Percentiles rank a stretch among this genome's conserved stretches.
phyloP scores from a whole-genome alignment of 2,797 vertebrate species.

The Microchirus variegatus region DNA sequence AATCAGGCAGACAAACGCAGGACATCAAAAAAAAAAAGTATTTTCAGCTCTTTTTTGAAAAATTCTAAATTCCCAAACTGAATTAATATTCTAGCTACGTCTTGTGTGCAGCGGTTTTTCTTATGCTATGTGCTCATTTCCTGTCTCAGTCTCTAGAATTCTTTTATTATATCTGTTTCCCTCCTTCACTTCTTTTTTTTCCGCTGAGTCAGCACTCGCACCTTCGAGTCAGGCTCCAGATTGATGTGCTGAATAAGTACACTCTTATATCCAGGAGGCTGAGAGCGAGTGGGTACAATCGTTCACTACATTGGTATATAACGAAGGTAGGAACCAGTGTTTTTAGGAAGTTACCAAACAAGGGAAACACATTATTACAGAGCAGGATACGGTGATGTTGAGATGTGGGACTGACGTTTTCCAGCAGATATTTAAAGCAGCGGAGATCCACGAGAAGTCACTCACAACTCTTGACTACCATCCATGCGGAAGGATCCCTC shows the following conservation, averaged over 20 bases:
- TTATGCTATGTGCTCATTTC: constrained; percentile 25
- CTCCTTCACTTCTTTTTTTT: constrained; percentile 14
- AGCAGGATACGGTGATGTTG: neutral
- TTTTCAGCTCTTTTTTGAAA: constrained; percentile 17
- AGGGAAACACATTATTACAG: constrained; percentile 30
- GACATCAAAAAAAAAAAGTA: constrained; percentile 16
- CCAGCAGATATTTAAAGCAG: constrained; percentile 14
- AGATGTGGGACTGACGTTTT: constrained; percentile 16
- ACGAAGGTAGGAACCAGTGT: constrained; percentile 30
- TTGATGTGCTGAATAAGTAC: constrained; percentile 58
- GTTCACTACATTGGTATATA: constrained; percentile 33
- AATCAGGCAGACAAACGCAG: constrained; percentile 15
- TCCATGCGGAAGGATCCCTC: constrained; percentile 29
- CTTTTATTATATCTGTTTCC: constrained; percentile 27
- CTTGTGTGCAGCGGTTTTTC: constrained; percentile 3
- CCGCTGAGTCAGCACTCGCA: constrained; percentile 59
- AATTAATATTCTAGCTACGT: constrained; percentile 1
- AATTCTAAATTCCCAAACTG: constrained; percentile 17
- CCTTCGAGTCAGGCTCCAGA: constrained; percentile 31
- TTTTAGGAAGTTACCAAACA: constrained; percentile 19
- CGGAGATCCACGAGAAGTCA: constrained; percentile 16
- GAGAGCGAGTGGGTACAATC: constrained; percentile 25
- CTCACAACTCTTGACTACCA: constrained; percentile 25
- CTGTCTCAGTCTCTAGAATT: constrained; percentile 8
- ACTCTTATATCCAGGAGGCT: constrained; percentile 32